phyloP scores from a whole-genome alignment of 2,113 vertebrate species.

The Corythoichthys haematopterus region DNA sequence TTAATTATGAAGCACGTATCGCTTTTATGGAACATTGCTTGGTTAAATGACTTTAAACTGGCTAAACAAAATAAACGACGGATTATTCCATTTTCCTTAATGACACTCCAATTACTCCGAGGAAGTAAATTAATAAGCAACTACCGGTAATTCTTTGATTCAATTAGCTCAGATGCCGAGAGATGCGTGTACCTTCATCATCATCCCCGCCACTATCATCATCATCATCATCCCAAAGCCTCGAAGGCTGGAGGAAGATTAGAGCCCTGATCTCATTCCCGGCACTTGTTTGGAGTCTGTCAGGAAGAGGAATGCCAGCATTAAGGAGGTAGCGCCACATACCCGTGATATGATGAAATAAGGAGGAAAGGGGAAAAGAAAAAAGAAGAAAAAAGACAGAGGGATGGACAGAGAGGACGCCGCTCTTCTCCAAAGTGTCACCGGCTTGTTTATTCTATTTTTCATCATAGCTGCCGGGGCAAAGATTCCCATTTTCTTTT shows the following conservation, averaged over 20 bases:
- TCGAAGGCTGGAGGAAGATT: conserved; percentile 67
- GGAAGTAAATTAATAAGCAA: neutral
- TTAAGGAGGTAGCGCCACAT: conserved; percentile 95
- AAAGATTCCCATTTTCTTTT: conserved; percentile 94
- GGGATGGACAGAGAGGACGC: conserved; percentile 61
- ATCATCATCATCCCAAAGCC: neutral
- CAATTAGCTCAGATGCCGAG: neutral
- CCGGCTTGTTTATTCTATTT: conserved; percentile 87
- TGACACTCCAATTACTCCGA: neutral
- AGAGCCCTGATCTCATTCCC: conserved; percentile 94
- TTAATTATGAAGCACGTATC: neutral
- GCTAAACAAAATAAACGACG: too few species aligned
- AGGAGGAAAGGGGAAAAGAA: conserved; percentile 55
- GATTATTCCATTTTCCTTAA: neutral
- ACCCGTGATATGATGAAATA: conserved; percentile 99
- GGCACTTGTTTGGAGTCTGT: conserved; percentile 97
- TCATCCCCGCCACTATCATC: neutral
- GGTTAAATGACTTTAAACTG: too few species aligned
- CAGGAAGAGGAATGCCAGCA: conserved; percentile 99
- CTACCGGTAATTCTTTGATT: too few species aligned
- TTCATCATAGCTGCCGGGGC: conserved; percentile 87
- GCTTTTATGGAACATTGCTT: neutral
- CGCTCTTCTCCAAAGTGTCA: conserved; percentile 70
- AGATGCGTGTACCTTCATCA: conserved; percentile 32
- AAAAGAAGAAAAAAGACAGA: conserved; percentile 53